A percentile compares a stretch with the other conserved stretches of the same genome.
Conservation (phyloP, 2,113 vertebrate species). For the Oreotrochilus melanogaster region DNA sequence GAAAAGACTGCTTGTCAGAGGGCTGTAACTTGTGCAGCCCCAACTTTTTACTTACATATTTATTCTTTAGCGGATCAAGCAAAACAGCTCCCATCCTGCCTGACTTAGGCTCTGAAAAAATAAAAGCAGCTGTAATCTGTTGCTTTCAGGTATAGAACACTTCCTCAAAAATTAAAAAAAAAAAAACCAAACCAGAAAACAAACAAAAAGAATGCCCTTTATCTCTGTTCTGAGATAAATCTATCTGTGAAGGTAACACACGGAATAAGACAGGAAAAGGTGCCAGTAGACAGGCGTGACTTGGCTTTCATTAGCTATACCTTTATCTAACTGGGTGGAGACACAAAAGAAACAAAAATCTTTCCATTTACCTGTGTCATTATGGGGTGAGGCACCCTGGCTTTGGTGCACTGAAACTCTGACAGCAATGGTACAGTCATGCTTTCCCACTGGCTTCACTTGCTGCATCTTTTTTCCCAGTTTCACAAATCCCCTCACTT, state of each 20-base stretch:
- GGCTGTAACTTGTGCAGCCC: background rate
- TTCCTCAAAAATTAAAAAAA: constrained; percentile 35
- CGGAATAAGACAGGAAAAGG: constrained; percentile 44
- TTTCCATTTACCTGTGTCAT: constrained; percentile 71
- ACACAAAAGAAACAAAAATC: constrained; percentile 56
- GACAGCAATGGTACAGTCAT: constrained; percentile 56
- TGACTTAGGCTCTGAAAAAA: background rate
- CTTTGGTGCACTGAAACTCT: constrained; percentile 70
- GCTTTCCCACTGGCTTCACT: constrained; percentile 36
- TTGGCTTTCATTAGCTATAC: constrained; percentile 40
- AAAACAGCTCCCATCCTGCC: background rate
- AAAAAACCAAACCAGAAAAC: constrained; percentile 12
- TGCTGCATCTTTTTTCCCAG: constrained; percentile 43
- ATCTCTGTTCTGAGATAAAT: background rate
- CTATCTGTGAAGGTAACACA: constrained; percentile 10
- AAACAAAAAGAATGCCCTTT: constrained; percentile 9
- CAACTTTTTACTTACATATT: background rate
- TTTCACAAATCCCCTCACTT: background rate
- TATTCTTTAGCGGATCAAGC: background rate
- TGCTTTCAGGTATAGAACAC: background rate
- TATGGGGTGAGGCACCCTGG: constrained; percentile 59
- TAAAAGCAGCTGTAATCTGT: background rate
- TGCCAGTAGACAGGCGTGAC: constrained; percentile 73
- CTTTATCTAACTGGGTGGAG: constrained; percentile 73
- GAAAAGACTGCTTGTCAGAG: background rate